Evolutionary conservation across 2,888 invertebrate genomes (phyloP).

Genomic region (Noctua pronuba): DNA sequence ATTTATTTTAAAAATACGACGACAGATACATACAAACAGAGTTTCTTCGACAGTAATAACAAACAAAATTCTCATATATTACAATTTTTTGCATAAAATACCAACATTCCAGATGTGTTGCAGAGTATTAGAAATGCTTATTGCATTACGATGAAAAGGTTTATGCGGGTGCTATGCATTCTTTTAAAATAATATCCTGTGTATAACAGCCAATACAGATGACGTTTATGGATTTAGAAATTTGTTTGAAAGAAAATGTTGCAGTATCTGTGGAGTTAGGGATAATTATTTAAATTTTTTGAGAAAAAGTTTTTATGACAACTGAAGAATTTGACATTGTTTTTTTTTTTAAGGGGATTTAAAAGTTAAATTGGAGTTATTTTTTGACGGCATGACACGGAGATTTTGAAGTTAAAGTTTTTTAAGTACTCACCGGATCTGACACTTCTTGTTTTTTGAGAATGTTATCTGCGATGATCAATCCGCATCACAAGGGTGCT

Average conservation of each 20-base stretch:
- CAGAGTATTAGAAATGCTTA: slow-evolving; percentile 34
- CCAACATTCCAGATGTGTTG: slow-evolving; percentile 23
- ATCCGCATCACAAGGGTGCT: too few relatives aligned
- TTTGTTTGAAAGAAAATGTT: slow-evolving; percentile 13
- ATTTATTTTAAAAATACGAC: slow-evolving; percentile 27
- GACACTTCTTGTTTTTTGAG: too few relatives aligned
- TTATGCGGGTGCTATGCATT: slow-evolving; percentile 23
- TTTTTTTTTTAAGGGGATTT: too few relatives aligned
- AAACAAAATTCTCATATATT: slow-evolving; percentile 30
- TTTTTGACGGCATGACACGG: not conserved
- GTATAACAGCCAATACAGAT: not conserved
- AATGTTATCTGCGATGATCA: too few relatives aligned
- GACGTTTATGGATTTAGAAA: slow-evolving; percentile 31
- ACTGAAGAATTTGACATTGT: not conserved
- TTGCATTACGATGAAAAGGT: slow-evolving; percentile 39
- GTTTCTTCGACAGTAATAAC: slow-evolving; percentile 11
- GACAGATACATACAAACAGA: slow-evolving; percentile 18
- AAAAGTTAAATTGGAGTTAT: not conserved
- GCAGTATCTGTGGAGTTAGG: not conserved
- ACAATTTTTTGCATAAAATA: slow-evolving; percentile 25
- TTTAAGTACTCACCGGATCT: too few relatives aligned
- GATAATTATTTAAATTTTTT: not conserved
- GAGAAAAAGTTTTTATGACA: not conserved
- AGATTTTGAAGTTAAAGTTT: not conserved
- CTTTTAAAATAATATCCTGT: slow-evolving; percentile 25